Evolutionary conservation across 2,113 vertebrate species (phyloP).

Genomic region (Amblyopsis rosae): DNA sequence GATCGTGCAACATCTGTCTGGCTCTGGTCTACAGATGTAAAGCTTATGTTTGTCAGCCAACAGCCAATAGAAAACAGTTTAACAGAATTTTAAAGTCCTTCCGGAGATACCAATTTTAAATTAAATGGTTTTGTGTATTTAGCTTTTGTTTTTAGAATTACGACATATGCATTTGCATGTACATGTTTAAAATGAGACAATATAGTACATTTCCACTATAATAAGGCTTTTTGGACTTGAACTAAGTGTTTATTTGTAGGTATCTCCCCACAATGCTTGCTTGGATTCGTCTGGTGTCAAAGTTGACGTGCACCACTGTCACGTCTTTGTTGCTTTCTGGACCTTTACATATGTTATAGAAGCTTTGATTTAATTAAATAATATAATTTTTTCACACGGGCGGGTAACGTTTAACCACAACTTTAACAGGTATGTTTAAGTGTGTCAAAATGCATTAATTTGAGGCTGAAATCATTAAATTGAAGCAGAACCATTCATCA

Average conservation of each 20-base stretch:
- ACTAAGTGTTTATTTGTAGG: not conserved
- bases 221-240: too few relatives aligned
- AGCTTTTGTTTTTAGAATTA: not conserved
- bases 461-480: not conserved
- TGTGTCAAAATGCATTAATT: not conserved
- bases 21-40: not conserved
- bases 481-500: conserved; percentile 51
- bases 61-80: conserved; percentile 49
- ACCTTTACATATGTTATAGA: conserved; percentile 13
- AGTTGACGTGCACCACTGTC: conserved; percentile 64
- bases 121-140: not conserved
- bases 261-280: not conserved
- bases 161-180: not conserved
- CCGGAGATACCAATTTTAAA: conserved; percentile 45
- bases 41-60: conserved; percentile 8
- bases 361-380: conserved; percentile 46
- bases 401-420: not conserved
- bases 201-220: too few relatives aligned
- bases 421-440: conserved; percentile 48
- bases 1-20: too few relatives aligned
- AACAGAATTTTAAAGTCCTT: conserved; percentile 53
- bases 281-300: conserved; percentile 59
- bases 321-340: conserved; percentile 70
- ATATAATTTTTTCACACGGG: not conserved
- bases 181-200: not conserved